Base-by-base conservation (phyloP, 2,113 vertebrate species). In the Bothrops jararaca region DNA sequence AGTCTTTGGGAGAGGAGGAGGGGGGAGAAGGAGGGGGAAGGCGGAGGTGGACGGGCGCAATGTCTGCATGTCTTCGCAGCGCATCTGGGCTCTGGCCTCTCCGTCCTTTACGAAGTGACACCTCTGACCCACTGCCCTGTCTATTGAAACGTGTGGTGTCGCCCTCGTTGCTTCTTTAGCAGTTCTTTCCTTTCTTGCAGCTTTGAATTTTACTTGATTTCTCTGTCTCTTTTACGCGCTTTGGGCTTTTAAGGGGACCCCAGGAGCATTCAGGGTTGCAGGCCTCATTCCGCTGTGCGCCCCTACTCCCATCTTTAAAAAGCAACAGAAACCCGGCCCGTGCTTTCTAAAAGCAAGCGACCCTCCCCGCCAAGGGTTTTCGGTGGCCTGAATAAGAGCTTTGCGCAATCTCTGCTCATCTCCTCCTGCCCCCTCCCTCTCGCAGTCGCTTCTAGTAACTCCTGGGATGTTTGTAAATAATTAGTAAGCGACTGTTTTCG, bases 381-480 rank as follows among this genome's bases (percentile, higher is more conserved):
- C 50, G 86, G 60, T 92, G 88, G 80, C 92, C 89, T 56, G 53
- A 85, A 29, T 57, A 89, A 48, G 60, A 64, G 11, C 5, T 39
- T 90, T 86, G 88, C 56, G 54, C 56, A 93, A 90, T 86, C 74
- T 52, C 45, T 53, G 45, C 18, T 80, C 34, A 80, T 22, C 74
- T 9, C 34, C 34, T 42, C 74, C 69, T 80, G 0, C 34, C 54
- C 29, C 69, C 92, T 85, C 69, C 74, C 88, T 56, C 48, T 3
- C n/a, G 4, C 18, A 89, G 39, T 20, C 39, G 52, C 69, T 89
- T 60, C 12, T 52, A 39, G 53, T 50, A 48, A 86, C 88, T 80
- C 39, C 5, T 26, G 48, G 7, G 42, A 50, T 93, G 74, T 93
- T 85, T 85, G 88, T 80, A 90, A 93, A 90, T 93, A 90, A 86